Evolutionary conservation across 1,140 invertebrate species (phyloP).

Genomic region (Papilio glaucus): DNA sequence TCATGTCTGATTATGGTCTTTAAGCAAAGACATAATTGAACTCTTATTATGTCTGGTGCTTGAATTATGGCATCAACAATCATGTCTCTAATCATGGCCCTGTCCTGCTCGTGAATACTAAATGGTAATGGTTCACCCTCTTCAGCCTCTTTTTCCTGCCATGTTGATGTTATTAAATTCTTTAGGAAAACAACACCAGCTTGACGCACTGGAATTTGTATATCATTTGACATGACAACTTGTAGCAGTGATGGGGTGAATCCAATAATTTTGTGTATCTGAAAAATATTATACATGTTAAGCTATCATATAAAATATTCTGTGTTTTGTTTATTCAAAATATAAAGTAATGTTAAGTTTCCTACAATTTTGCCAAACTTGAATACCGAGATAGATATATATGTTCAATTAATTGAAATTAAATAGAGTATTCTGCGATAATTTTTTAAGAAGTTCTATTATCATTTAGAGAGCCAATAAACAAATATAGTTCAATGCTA

Average conservation of each 20-base stretch:
- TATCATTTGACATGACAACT: slow-evolving; percentile 94
- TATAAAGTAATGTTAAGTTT: too few relatives aligned
- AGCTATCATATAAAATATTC: not conserved
- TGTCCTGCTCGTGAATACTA: slow-evolving; percentile 97
- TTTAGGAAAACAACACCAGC: slow-evolving; percentile 98
- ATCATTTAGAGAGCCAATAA: too few relatives aligned
- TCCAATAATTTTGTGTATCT: slow-evolving; percentile 85
- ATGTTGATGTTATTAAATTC: slow-evolving; percentile 95
- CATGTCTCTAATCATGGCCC: slow-evolving; percentile 94
- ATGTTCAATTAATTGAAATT: too few relatives aligned
- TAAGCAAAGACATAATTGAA: slow-evolving; percentile 96
- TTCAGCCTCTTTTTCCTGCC: slow-evolving; percentile 94
- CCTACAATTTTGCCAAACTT: too few relatives aligned
- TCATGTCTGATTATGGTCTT: slow-evolving; percentile 97
- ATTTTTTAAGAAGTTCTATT: too few relatives aligned
- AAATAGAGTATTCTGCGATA: too few relatives aligned
- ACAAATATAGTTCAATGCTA: too few relatives aligned
- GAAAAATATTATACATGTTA: slow-evolving; percentile 46
- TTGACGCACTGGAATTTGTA: slow-evolving; percentile 96
- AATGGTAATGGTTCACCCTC: slow-evolving; percentile 91
- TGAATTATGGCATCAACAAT: slow-evolving; percentile 98
- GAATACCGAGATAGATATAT: too few relatives aligned
- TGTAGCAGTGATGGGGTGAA: slow-evolving; percentile 97
- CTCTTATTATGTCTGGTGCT: slow-evolving; percentile 93
- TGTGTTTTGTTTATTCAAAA: too few relatives aligned